Conservation (phyloP, 2,888 invertebrate genomes). For the Dysmachus trigonus region DNA sequence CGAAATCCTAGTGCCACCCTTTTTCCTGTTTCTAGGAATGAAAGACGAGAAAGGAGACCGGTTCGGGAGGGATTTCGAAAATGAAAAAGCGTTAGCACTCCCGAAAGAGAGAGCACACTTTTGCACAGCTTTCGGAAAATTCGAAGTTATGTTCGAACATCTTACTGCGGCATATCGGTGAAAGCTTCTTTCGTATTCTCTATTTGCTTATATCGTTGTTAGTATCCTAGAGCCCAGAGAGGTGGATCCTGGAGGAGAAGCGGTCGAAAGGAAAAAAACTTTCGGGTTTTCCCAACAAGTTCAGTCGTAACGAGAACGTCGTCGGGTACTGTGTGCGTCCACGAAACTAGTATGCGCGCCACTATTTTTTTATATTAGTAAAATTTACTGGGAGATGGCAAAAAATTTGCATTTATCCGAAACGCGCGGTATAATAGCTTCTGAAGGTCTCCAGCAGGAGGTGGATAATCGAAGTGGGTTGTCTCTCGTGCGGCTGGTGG, state of each 20-base stretch:
- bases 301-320: constrained; percentile 66
- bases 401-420: not conserved
- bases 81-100: not conserved
- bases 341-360: constrained; percentile 48
- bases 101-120: not conserved
- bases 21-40: constrained; percentile 24
- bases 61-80: not conserved
- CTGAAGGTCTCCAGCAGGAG: not conserved
- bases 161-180: constrained; percentile 34
- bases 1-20: constrained; percentile 21
- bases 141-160: constrained; percentile 16
- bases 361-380: constrained; percentile 32
- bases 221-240: not conserved
- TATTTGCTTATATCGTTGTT: not conserved
- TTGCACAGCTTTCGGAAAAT: not conserved
- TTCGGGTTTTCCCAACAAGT: constrained; percentile 44
- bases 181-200: constrained; percentile 1
- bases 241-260: constrained; percentile 7
- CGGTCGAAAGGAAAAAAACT: not conserved
- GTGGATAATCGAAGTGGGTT: not conserved
- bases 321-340: constrained; percentile 63
- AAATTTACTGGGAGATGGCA: constrained; percentile 42
- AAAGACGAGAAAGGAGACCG: not conserved
- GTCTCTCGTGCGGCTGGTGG: not conserved
- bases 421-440: constrained; percentile 33